Conservation (phyloP, 2,888 invertebrate genomes). For the Corbicula japonica region DNA sequence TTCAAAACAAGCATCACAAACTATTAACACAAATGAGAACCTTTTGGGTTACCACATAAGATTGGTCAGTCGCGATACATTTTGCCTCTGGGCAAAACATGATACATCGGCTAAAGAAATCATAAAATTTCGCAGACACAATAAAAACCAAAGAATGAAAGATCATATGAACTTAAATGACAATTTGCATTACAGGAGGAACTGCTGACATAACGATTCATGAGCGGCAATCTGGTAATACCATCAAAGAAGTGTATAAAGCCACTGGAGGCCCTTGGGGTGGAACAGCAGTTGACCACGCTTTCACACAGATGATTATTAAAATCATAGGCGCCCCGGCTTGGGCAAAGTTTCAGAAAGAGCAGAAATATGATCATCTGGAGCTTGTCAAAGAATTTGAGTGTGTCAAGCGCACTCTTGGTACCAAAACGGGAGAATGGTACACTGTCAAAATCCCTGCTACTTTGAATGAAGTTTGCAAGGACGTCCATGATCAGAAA, state of each 20-base stretch:
- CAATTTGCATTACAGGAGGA: background rate
- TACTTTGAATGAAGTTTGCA: conserved; percentile 8
- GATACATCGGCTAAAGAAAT: background rate
- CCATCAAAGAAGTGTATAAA: conserved; percentile 13
- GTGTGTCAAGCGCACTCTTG: conserved; percentile 15
- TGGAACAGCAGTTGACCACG: conserved; percentile 23
- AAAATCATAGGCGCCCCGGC: conserved; percentile 3
- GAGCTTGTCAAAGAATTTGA: conserved; percentile 23
- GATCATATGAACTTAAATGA: background rate
- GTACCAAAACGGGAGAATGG: conserved; percentile 17
- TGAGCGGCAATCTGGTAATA: conserved; percentile 1
- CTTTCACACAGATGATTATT: background rate
- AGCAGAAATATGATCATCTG: conserved; percentile 9
- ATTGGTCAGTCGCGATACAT: background rate
- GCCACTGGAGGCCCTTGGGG: conserved; percentile 22
- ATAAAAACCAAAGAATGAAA: background rate
- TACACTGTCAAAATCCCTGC: conserved; percentile 21
- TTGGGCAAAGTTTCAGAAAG: background rate
- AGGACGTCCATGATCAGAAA: background rate
- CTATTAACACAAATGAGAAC: background rate
- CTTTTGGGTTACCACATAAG: background rate
- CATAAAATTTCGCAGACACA: background rate
- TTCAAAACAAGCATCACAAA: too few relatives aligned
- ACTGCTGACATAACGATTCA: conserved; percentile 19
- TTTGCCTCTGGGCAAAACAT: background rate